These are phyloP conservation scores for Drosophila picticornis DNA, from an alignment of 2,888 invertebrate species.

Conservation along the genomic window DNA sequence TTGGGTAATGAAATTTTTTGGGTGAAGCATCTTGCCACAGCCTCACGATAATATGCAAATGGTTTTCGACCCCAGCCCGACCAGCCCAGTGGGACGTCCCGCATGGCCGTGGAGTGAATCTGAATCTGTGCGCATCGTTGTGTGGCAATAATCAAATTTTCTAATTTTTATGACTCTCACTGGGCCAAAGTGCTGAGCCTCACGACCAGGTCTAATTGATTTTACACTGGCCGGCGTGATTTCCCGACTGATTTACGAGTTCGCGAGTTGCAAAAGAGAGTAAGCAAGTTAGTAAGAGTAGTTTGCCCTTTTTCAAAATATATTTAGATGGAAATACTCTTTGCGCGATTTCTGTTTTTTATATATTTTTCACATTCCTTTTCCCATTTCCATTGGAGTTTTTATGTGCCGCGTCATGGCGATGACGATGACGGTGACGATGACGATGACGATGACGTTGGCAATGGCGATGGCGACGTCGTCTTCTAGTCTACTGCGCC, in stretches of 20 bases:
- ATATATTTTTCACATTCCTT: conserved; percentile 1
- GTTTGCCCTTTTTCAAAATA: not conserved
- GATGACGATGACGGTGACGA: conserved; percentile 45
- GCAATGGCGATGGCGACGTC: conserved; percentile 54
- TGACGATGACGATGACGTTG: conserved; percentile 31
- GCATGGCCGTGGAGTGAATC: conserved; percentile 56
- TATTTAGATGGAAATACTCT: conserved; percentile 11
- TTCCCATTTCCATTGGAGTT: conserved; percentile 4
- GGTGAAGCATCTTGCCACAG: conserved; percentile 64
- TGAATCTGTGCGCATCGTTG: conserved; percentile 64
- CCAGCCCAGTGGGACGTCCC: conserved; percentile 40
- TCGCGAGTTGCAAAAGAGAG: not conserved
- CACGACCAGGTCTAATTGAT: conserved; percentile 73
- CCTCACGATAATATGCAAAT: conserved; percentile 76
- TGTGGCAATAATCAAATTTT: conserved; percentile 83
- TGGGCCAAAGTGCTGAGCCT: conserved; percentile 46
- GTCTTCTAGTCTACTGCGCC: conserved; percentile 77
- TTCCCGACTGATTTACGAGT: conserved; percentile 48
- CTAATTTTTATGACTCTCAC: conserved; percentile 82
- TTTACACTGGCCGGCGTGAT: conserved; percentile 62
- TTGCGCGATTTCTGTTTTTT: conserved; percentile 19
- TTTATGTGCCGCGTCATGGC: conserved; percentile 45
- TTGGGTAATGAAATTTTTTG: conserved; percentile 79
- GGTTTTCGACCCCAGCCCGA: conserved; percentile 28
- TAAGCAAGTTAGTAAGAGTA: not conserved